Evolutionary conservation across 2,888 invertebrate genomes (phyloP).

Genomic region (Rhingia rostrata): DNA sequence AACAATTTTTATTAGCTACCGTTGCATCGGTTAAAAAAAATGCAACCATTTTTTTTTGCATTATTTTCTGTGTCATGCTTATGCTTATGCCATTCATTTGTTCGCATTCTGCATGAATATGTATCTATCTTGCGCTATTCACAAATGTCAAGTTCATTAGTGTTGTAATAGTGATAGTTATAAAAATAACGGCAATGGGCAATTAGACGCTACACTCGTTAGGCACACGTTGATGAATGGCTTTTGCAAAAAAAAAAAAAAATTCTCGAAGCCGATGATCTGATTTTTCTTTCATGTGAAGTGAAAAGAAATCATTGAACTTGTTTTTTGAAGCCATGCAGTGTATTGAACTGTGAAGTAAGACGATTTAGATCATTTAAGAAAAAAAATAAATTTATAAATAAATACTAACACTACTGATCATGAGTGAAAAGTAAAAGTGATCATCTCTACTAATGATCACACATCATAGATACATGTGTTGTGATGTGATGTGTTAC

Average conservation of each 20-base stretch:
- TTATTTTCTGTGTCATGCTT: slow-evolving; percentile 47
- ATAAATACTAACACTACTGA: slow-evolving; percentile 19
- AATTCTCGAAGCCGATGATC: slow-evolving; percentile 11
- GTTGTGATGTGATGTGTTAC: slow-evolving; percentile 8
- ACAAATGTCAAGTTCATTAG: slow-evolving; percentile 69
- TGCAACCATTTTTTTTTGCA: slow-evolving; percentile 17
- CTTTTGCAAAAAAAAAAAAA: slow-evolving; percentile 1
- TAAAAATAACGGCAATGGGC: slow-evolving; percentile 40
- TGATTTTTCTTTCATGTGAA: not conserved
- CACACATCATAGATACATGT: slow-evolving; percentile 30
- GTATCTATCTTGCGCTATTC: not conserved
- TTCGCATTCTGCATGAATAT: slow-evolving; percentile 4
- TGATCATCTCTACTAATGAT: slow-evolving; percentile 61
- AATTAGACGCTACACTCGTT: slow-evolving; percentile 34
- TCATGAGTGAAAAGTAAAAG: slow-evolving; percentile 62
- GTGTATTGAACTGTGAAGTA: slow-evolving; percentile 60
- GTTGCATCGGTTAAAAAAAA: slow-evolving; percentile 4
- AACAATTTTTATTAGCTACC: slow-evolving; percentile 11
- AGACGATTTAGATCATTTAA: slow-evolving; percentile 56
- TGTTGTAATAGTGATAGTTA: slow-evolving; percentile 51
- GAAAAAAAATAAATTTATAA: not conserved
- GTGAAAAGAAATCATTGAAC: slow-evolving; percentile 67
- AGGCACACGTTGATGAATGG: slow-evolving; percentile 35
- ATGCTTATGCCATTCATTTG: slow-evolving; percentile 21
- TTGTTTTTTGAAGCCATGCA: slow-evolving; percentile 45